These are phyloP conservation scores for Antennarius striatus DNA, from an alignment of 2,113 vertebrate species.

Conservation along the genomic window DNA sequence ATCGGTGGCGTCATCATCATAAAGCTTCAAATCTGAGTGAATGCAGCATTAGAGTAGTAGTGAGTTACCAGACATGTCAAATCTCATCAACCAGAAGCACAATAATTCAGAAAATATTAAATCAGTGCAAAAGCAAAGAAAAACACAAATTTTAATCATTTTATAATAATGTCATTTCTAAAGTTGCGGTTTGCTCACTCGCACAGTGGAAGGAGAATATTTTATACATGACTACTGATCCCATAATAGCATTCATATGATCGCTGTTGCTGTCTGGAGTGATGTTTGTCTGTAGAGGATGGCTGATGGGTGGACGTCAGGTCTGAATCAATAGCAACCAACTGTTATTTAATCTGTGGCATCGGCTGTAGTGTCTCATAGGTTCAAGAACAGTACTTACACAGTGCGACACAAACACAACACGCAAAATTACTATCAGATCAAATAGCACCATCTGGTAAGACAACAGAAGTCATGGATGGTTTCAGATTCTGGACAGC, in stretches of 20 bases:
- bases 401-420: neutral
- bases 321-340: neutral
- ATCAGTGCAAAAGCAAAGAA: too few species aligned
- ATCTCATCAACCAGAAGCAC: too few species aligned
- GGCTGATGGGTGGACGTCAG: neutral
- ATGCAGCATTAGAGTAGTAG: too few species aligned
- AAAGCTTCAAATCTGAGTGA: too few species aligned
- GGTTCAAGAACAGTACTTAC: neutral
- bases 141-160: neutral
- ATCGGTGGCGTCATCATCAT: too few species aligned
- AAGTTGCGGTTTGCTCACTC: neutral
- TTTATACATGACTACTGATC: too few species aligned
- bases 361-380: too few species aligned
- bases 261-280: neutral
- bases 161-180: neutral
- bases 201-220: constrained; percentile 2
- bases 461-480: neutral
- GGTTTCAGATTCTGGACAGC: neutral
- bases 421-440: neutral
- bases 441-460: neutral
- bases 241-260: neutral
- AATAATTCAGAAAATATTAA: too few species aligned
- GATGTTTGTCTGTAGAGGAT: constrained; percentile 12
- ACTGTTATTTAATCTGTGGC: too few species aligned
- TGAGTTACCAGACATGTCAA: too few species aligned